Evolutionary conservation across 2,797 vertebrate species (phyloP), one percentile per base, ranked within the genome.

Genomic region (Gallinago solitaria): DNA sequence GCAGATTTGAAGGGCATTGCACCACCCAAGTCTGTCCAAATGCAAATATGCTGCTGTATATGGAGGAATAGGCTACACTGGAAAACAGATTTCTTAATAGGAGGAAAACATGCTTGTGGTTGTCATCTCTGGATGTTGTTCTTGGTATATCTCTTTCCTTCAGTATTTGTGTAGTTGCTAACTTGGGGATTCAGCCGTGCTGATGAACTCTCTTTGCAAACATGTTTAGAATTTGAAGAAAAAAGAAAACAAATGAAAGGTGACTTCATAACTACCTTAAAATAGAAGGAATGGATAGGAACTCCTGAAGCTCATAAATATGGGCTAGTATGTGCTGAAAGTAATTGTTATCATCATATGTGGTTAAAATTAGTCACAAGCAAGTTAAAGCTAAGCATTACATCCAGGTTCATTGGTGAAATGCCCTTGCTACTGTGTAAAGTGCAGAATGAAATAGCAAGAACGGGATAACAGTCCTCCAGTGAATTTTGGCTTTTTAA

Each of bases 301-400:
- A 83, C 77, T 90, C 64, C 57, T 92, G 73, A 84, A 88, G 45
- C 57, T 81, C 63, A 78, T 86, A 95, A 91, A 94, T 68, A 61
- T 27, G 64, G 93, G 77, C 51, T 77, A 92, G 92, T 93, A 70
- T 39, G 39, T 76, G 50, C 59, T 75, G 81, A 90, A 95, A 91
- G 95, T 92, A 96, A 92, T 94, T 94, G 94, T 95, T 95, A 85
- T 87, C 84, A 90, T 87, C 91, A 88, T 91, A 89, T 82, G 68
- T 78, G 93, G 81, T 96, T 86, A 96, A 96, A 94, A 94, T 95
- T 85, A 96, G 87, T 95, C 77, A 64, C 16, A 11, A 91, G 74
- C 87, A 96, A 97, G 93, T 83, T 93, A 79, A 94, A 88, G 91
- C 80, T 30, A 90, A 87, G 56, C 76, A 56, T 70, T 93, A 78